These are phyloP conservation scores for Trilocha varians DNA, from an alignment of 2,888 invertebrate species.

Conservation along the genomic window DNA sequence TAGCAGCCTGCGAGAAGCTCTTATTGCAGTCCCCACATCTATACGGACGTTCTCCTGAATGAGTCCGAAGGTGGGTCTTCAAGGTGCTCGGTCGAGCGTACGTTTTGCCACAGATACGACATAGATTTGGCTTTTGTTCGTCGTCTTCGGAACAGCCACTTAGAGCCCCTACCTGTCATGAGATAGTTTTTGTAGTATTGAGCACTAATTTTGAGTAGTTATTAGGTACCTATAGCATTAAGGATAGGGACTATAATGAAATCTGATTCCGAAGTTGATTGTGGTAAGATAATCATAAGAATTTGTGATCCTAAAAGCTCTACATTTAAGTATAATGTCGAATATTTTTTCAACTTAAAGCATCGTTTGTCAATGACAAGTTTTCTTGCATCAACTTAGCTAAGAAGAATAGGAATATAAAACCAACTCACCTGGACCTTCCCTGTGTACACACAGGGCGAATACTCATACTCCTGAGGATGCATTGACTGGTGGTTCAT, in stretches of 20 bases:
- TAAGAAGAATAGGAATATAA: background rate
- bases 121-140: slow-evolving; percentile 88
- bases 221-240: too few species aligned
- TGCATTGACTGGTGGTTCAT: slow-evolving; percentile 58
- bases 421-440: slow-evolving; percentile 51
- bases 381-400: too few species aligned
- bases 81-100: slow-evolving; percentile 97
- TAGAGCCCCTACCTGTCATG: slow-evolving; percentile 62
- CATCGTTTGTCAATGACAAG: too few species aligned
- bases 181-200: too few species aligned
- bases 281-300: too few species aligned
- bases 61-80: slow-evolving; percentile 97
- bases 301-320: background rate
- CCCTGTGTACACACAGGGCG: slow-evolving; percentile 46
- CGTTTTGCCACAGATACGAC: slow-evolving; percentile 96
- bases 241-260: too few species aligned
- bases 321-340: background rate
- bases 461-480: slow-evolving; percentile 54
- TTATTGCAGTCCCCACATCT: slow-evolving; percentile 95
- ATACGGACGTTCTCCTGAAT: slow-evolving; percentile 94
- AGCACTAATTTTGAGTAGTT: too few species aligned
- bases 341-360: too few species aligned
- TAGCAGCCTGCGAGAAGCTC: slow-evolving; percentile 98
- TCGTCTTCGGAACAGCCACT: slow-evolving; percentile 80
- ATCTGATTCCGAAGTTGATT: too few species aligned